Evolutionary conservation across 2,888 invertebrate genomes (phyloP), one percentile per base, ranked within the genome.

Genomic region (Dryobotodes eremita): DNA sequence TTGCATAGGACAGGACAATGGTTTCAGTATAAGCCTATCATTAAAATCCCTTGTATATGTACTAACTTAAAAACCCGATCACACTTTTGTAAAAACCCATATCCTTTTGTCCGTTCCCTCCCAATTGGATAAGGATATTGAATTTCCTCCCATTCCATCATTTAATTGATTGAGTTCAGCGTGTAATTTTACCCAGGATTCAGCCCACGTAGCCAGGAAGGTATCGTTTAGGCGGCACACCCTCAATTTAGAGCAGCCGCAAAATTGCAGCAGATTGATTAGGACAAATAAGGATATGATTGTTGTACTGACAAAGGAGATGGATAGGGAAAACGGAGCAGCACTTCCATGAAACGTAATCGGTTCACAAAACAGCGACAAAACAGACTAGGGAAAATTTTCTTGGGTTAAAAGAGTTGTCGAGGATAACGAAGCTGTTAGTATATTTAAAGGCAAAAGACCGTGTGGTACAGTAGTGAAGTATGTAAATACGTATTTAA

Each of bases 171-270:
- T 77, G 72, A 77, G 82, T 75, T 78, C 88, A 87, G 83, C 81
- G 84, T 89, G 86, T 90, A 84, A 88, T 86, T 88, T 86, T 80
- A 88, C 81, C 83, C 87, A 86, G 86, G 81, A 86, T 83, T 87
- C 90, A 59, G 88, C 91, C 92, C 91, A 93, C 92, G 87, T 89
- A 69, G 77, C 83, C 92, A 92, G 93, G 94, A 94, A 90, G 90
- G 76, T 77, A 84, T 90, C 90, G 88, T 92, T 94, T 92, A 92
- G 87, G 77, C 89, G 69, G 73, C 42, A 80, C 80, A 87, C 86
- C 66, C 68, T 57, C 92, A 94, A 92, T 94, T 94, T 93, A 89
- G 89, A 77, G 78, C 91, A 91, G 87, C 75, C 89, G 72, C 79
- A 80, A 86, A 85, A 87, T 76, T 89, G 85, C 83, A 83, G 73